Conservation (phyloP, 2,888 invertebrate genomes). For the Caenorhabditis doughertyi region DNA sequence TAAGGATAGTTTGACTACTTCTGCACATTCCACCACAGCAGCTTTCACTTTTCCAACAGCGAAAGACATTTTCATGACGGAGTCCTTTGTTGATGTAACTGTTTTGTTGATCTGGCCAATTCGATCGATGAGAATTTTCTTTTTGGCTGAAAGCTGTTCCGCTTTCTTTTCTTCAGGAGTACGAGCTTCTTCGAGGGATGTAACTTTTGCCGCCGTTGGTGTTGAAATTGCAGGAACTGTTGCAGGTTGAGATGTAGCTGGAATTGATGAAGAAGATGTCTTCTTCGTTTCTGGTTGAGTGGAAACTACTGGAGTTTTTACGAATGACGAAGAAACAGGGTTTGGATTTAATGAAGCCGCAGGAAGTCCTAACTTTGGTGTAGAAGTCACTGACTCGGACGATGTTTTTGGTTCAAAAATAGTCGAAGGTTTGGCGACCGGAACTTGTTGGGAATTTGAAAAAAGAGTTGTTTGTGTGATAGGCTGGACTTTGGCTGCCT, state of each 20-base stretch:
- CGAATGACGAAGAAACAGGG: neutral
- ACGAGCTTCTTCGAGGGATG: too few species aligned
- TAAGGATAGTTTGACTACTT: conserved; percentile 40
- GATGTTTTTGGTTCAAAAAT: conserved; percentile 22
- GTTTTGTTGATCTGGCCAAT: neutral
- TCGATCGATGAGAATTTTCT: conserved; percentile 18
- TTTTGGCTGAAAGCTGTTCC: conserved; percentile 18
- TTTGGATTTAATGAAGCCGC: too few species aligned
- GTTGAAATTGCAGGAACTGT: neutral
- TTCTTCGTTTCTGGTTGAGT: too few species aligned
- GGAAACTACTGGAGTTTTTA: too few species aligned
- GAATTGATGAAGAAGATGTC: too few species aligned
- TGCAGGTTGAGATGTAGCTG: neutral
- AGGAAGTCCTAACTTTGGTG: too few species aligned
- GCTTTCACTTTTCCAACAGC: conserved; percentile 44
- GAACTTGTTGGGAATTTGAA: too few species aligned
- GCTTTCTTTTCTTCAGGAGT: conserved; percentile 27
- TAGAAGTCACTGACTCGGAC: neutral
- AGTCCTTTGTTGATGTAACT: conserved; percentile 11
- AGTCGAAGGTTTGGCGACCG: conserved; percentile 15
- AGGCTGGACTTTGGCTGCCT: neutral
- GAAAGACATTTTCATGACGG: conserved; percentile 38
- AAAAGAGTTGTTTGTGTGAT: too few species aligned
- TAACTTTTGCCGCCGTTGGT: neutral
- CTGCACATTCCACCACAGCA: conserved; percentile 31